A percentile compares a stretch with the other conserved stretches of the same genome.
These are phyloP conservation scores for Gasterosteus aculeatus DNA, from an alignment of 2,113 vertebrate genomes.

Conservation along the genomic window DNA sequence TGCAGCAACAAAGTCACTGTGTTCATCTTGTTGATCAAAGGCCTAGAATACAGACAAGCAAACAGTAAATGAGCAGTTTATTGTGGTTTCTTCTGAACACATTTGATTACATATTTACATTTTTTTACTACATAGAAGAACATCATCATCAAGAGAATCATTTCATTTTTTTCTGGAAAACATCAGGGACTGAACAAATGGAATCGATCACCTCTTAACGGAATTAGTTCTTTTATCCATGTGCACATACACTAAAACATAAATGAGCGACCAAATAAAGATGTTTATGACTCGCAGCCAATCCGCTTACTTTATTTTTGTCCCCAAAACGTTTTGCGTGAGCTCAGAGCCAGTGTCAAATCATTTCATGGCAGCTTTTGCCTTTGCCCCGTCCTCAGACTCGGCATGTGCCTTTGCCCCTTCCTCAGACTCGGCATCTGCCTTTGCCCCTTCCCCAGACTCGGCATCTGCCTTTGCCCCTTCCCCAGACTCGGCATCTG, in stretches of 20 bases:
- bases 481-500: slow-evolving; percentile 13
- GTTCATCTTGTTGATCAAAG: slow-evolving; percentile 27
- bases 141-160: background rate
- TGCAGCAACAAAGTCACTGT: background rate
- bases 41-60: background rate
- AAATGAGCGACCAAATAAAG: background rate
- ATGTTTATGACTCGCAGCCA: background rate
- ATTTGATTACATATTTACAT: background rate
- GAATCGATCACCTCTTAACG: background rate
- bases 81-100: background rate
- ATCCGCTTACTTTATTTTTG: background rate
- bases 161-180: background rate
- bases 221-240: background rate
- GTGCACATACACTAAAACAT: background rate
- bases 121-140: background rate
- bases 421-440: background rate
- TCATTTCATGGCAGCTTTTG: slow-evolving; percentile 18
- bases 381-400: background rate
- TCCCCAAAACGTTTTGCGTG: background rate
- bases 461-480: slow-evolving; percentile 24
- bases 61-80: background rate
- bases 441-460: background rate
- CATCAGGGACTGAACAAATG: background rate
- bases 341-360: background rate
- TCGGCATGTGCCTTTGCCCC: background rate